Percentiles rank a stretch among this genome's conserved stretches.
These are phyloP conservation scores for Drosophila erecta DNA, from an alignment of 1,140 invertebrate genomes.

Conservation along the genomic window DNA sequence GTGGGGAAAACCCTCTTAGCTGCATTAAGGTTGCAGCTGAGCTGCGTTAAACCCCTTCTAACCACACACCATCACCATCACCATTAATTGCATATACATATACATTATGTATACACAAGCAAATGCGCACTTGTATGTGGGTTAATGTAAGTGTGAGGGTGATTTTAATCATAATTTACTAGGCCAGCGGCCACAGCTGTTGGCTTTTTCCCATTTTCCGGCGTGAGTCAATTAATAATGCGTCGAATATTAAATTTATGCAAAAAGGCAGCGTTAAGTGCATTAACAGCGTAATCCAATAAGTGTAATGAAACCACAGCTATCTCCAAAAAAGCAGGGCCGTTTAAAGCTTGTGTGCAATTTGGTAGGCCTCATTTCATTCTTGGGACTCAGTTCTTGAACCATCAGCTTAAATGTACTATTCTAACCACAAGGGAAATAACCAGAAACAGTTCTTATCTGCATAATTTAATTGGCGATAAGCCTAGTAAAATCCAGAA, in stretches of 20 bases:
- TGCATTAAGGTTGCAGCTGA: constrained; percentile 20
- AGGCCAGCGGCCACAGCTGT: constrained; percentile 26
- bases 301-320: not conserved
- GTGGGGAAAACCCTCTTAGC: constrained; percentile 1
- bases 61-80: constrained; percentile 13
- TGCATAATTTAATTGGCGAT: not conserved
- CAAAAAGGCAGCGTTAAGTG: constrained; percentile 31
- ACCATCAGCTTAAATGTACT: not conserved
- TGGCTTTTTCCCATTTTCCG: constrained; percentile 21
- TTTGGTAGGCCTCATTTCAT: no score
- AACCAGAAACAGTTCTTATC: no score
- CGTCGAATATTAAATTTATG: constrained; percentile 35
- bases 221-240: constrained; percentile 43
- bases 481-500: not conserved
- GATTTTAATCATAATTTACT: constrained; percentile 38
- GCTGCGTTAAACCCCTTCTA: constrained; percentile 9
- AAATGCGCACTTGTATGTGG: not conserved
- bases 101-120: not conserved
- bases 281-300: constrained; percentile 34
- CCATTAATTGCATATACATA: constrained; percentile 2
- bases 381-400: no score
- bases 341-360: no score
- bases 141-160: not conserved
- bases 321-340: not conserved
- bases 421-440: no score